Percentiles rank a stretch among this genome's conserved stretches.
phyloP scores from a whole-genome alignment of 2,113 vertebrate species.

The Variabilichromis moorii region DNA sequence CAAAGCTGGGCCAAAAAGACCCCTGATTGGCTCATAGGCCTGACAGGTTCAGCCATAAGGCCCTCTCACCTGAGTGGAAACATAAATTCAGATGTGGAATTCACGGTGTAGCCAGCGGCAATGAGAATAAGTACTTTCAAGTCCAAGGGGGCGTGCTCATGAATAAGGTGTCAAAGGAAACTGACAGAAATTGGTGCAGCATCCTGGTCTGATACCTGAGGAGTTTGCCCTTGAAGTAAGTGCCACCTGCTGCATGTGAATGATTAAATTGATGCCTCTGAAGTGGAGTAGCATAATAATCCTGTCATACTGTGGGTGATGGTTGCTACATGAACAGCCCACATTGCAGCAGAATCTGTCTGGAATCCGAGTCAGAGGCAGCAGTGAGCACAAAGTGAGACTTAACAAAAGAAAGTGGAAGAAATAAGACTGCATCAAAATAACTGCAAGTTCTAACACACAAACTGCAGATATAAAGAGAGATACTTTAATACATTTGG shows the following conservation, averaged over 20 bases:
- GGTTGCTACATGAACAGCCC: not conserved
- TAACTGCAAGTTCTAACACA: not conserved
- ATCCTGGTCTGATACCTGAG: not conserved
- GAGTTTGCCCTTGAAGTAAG: not conserved
- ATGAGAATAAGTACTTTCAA: not conserved
- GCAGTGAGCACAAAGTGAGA: not conserved
- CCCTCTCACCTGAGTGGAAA: not conserved
- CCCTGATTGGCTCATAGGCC: not conserved
- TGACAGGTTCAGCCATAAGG: not conserved
- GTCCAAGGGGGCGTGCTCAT: not conserved
- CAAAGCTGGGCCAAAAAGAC: not conserved
- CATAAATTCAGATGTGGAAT: not conserved
- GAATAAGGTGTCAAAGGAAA: not conserved
- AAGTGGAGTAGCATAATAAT: not conserved
- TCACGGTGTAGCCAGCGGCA: not conserved
- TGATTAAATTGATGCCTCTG: not conserved
- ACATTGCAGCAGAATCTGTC: not conserved
- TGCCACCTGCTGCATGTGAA: not conserved
- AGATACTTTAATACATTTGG: not conserved
- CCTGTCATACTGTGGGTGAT: not conserved
- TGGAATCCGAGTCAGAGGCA: not conserved
- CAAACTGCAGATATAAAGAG: not conserved
- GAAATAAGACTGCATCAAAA: not conserved
- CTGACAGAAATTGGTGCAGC: not conserved
- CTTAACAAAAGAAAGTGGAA: not conserved